Evolutionary conservation across 2,797 vertebrate genomes (phyloP).

Genomic region (Coluber constrictor): DNA sequence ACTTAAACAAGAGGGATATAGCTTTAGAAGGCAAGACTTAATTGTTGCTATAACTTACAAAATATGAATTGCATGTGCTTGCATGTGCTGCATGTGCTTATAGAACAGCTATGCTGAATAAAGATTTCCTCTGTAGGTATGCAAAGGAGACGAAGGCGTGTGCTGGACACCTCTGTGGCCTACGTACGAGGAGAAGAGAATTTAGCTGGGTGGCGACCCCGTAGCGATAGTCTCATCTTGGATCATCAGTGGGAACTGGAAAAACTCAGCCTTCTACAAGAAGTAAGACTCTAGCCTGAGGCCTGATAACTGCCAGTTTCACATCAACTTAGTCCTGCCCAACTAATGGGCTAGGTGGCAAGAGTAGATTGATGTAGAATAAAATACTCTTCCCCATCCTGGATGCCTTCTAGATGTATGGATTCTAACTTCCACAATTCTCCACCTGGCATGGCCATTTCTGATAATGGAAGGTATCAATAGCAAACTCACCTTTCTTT

Average conservation of each 20-base stretch:
- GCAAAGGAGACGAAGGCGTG: constrained; percentile 93
- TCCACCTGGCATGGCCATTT: neutral
- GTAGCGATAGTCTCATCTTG: constrained; percentile 96
- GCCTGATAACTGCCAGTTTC: rapidly evolving
- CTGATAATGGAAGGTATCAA: neutral
- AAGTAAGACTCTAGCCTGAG: constrained; percentile 71
- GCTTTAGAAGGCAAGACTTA: neutral
- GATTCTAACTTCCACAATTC: neutral
- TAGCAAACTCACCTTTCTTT: neutral
- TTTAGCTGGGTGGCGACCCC: constrained; percentile 94
- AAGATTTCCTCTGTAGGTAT: constrained; percentile 76
- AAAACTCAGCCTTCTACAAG: constrained; percentile 95
- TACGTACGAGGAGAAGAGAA: constrained; percentile 97
- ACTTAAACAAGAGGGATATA: neutral
- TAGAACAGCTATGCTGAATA: neutral
- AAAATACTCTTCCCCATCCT: neutral
- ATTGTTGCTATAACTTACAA: neutral
- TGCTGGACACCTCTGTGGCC: constrained; percentile 95
- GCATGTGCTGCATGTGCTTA: neutral
- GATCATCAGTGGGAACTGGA: constrained; percentile 99
- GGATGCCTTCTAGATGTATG: neutral
- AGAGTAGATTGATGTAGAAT: neutral
- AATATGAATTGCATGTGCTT: neutral
- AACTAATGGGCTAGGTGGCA: neutral
- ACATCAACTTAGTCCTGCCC: neutral